These are phyloP conservation scores for Pongo abelii DNA, from an alignment of 2,113 vertebrate species.

Conservation along the genomic window DNA sequence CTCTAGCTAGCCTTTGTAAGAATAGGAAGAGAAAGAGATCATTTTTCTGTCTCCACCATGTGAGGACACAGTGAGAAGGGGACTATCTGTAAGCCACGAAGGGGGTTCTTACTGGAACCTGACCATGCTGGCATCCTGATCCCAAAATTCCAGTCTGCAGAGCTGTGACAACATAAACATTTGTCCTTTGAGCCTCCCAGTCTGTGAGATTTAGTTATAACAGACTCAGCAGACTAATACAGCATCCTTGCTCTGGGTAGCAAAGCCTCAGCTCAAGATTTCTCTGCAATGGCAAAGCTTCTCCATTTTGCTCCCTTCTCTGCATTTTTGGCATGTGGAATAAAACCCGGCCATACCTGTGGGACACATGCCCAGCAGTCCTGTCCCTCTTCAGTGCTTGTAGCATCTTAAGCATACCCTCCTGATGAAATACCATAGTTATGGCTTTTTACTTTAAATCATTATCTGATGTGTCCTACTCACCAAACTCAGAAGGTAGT, in stretches of 20 bases:
- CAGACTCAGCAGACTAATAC: not conserved
- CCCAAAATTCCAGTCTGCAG: not conserved
- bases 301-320: slow-evolving; percentile 49
- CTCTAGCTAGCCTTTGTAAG: fast-evolving
- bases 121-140: fast-evolving
- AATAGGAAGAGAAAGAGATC: not conserved
- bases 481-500: slow-evolving; percentile 66
- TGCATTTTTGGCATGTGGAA: slow-evolving; percentile 51
- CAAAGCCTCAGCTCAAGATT: slow-evolving; percentile 10
- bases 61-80: not conserved
- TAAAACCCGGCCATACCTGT: not conserved
- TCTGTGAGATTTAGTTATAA: not conserved
- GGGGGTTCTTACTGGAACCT: not conserved
- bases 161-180: fast-evolving
- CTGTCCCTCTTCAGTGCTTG: not conserved
- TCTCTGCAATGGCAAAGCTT: not conserved
- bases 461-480: slow-evolving; percentile 64
- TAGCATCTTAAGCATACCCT: slow-evolving; percentile 61
- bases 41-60: not conserved
- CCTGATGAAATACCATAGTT: slow-evolving; percentile 50
- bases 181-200: fast-evolving
- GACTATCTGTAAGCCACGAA: fast-evolving
- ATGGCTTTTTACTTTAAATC: slow-evolving; percentile 69
- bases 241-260: fast-evolving
- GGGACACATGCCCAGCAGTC: slow-evolving; percentile 36